phyloP scores from a whole-genome alignment of 2,797 vertebrate species.

The Sebastes steindachneri region DNA sequence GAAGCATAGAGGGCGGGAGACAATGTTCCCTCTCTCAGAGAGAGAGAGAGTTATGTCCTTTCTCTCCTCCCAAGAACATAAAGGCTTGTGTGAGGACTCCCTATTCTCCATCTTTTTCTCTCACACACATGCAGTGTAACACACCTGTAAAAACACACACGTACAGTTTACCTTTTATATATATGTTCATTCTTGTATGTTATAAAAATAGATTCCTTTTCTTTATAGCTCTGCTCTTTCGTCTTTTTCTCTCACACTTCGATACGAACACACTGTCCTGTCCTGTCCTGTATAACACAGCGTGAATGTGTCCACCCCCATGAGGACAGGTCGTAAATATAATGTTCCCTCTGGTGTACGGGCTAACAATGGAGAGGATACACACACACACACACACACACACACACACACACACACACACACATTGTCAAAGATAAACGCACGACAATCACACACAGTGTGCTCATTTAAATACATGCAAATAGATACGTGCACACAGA shows the following conservation, averaged over 20 bases:
- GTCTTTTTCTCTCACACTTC: neutral
- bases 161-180: no score
- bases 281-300: neutral
- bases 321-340: slow-evolving; percentile 19
- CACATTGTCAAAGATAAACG: neutral
- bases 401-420: neutral
- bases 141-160: neutral
- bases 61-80: slow-evolving; percentile 21
- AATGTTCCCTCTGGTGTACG: neutral
- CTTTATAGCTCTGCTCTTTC: neutral
- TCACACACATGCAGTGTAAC: neutral
- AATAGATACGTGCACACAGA: neutral
- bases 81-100: neutral
- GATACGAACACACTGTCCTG: neutral
- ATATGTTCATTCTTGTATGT: neutral
- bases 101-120: neutral
- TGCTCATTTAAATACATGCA: neutral
- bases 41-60: slow-evolving; percentile 34
- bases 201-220: neutral
- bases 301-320: neutral
- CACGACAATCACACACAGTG: neutral
- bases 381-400: neutral
- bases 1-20: slow-evolving; percentile 51
- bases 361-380: neutral
- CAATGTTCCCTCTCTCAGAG: slow-evolving; percentile 41